phyloP scores from a whole-genome alignment of 2,113 vertebrate species.

The Chionis minor region DNA sequence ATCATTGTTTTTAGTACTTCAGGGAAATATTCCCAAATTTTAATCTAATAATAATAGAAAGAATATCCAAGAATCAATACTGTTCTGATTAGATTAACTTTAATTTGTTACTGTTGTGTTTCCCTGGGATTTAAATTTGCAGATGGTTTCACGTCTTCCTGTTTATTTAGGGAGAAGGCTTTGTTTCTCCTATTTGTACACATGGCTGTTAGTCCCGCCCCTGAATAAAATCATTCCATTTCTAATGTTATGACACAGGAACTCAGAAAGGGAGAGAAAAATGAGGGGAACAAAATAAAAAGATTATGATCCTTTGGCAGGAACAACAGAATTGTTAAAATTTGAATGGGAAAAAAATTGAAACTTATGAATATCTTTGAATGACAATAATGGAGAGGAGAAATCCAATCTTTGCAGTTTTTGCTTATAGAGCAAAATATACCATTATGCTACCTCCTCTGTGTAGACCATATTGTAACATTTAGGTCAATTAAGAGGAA shows the following conservation, averaged over 20 bases:
- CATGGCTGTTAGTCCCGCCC: not conserved
- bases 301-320: not conserved
- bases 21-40: slow-evolving; percentile 14
- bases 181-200: not conserved
- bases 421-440: not conserved
- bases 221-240: not conserved
- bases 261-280: not conserved
- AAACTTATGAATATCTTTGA: not conserved
- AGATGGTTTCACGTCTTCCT: not conserved
- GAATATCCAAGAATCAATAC: slow-evolving; percentile 27
- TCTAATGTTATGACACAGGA: not conserved
- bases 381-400: not conserved
- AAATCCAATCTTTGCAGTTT: not conserved
- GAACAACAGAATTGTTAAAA: not conserved
- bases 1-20: not conserved
- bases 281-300: not conserved
- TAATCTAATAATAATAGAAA: slow-evolving; percentile 15
- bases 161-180: not conserved
- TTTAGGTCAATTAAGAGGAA: not conserved
- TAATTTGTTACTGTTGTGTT: not conserved
- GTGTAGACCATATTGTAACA: not conserved
- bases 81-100: not conserved
- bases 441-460: not conserved
- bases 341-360: not conserved
- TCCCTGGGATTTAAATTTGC: not conserved